Percentiles rank a stretch among this genome's conserved stretches.
phyloP scores from a whole-genome alignment of 2,797 vertebrate genomes.

The Sebastes hopkinsi region DNA sequence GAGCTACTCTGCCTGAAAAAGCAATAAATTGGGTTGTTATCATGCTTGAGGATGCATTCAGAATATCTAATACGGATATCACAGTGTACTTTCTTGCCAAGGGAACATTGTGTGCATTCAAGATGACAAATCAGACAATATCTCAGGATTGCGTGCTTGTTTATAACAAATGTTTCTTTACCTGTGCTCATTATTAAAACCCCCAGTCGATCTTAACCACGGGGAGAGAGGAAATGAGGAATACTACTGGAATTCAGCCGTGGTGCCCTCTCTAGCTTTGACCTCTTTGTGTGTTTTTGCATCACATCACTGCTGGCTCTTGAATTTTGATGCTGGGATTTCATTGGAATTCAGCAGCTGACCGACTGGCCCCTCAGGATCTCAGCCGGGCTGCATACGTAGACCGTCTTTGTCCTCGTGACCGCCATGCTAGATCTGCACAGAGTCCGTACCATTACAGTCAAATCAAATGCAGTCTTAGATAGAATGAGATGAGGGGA shows the following conservation, averaged over 20 bases:
- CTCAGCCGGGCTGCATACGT: not conserved
- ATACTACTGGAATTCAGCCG: slow-evolving; percentile 1
- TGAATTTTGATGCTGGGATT: slow-evolving; percentile 53
- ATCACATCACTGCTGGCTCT: not conserved
- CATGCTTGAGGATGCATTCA: not conserved
- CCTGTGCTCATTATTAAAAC: slow-evolving; percentile 10
- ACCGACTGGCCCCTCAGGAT: slow-evolving; percentile 23
- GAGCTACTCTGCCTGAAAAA: not conserved
- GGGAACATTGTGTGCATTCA: not conserved
- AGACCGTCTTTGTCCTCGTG: slow-evolving; percentile 32
- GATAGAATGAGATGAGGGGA: not conserved
- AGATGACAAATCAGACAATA: not conserved
- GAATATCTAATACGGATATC: not conserved
- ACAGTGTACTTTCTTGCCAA: not conserved
- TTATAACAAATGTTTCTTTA: not conserved
- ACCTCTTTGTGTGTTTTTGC: slow-evolving; percentile 11
- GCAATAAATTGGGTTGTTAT: not conserved
- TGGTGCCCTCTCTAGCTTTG: not conserved
- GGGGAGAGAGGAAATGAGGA: slow-evolving; percentile 10
- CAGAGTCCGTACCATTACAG: slow-evolving; percentile 20
- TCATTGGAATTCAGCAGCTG: slow-evolving; percentile 55
- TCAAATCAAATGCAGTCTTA: slow-evolving; percentile 25
- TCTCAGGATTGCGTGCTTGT: not conserved
- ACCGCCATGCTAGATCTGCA: slow-evolving; percentile 37
- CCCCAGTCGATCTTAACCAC: not conserved